phyloP scores from a whole-genome alignment of 2,113 vertebrate genomes.

The Falco punctatus region DNA sequence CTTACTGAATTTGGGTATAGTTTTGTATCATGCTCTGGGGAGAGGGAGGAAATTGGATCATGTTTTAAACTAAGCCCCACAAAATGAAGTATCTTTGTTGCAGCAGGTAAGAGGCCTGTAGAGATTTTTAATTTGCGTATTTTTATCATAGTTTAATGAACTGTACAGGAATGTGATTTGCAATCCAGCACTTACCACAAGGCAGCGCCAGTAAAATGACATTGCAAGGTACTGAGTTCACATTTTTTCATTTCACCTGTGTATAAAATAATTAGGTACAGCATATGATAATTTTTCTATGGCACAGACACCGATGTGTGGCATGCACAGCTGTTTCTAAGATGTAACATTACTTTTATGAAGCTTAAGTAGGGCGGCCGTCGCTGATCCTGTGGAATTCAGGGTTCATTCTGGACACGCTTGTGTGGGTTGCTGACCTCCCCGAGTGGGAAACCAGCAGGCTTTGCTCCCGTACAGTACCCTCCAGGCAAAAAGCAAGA shows the following conservation, averaged over 20 bases:
- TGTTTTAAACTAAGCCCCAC: not conserved
- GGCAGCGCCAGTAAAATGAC: not conserved
- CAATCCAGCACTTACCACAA: not conserved
- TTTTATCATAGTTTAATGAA: constrained; percentile 33
- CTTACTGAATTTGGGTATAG: constrained; percentile 21
- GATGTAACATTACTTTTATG: not conserved
- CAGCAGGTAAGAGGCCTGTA: constrained; percentile 19
- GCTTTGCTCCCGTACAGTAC: not conserved
- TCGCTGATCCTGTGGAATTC: constrained; percentile 12
- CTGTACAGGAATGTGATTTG: constrained; percentile 29
- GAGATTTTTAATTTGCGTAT: constrained; percentile 1
- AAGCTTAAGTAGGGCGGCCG: not conserved
- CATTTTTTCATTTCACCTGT: constrained; percentile 26
- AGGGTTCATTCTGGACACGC: constrained; percentile 15
- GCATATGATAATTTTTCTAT: not conserved
- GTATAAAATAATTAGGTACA: constrained; percentile 24
- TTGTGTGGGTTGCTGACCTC: not conserved
- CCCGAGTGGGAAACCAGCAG: not conserved
- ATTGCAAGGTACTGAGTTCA: constrained; percentile 22
- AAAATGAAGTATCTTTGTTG: not conserved
- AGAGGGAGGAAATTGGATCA: not conserved
- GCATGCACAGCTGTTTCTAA: constrained; percentile 42
- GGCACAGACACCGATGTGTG: not conserved
- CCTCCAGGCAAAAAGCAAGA: not conserved
- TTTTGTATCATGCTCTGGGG: constrained; percentile 10